Conservation (phyloP, 2,888 invertebrate genomes). For the Drosophila helvetica region DNA sequence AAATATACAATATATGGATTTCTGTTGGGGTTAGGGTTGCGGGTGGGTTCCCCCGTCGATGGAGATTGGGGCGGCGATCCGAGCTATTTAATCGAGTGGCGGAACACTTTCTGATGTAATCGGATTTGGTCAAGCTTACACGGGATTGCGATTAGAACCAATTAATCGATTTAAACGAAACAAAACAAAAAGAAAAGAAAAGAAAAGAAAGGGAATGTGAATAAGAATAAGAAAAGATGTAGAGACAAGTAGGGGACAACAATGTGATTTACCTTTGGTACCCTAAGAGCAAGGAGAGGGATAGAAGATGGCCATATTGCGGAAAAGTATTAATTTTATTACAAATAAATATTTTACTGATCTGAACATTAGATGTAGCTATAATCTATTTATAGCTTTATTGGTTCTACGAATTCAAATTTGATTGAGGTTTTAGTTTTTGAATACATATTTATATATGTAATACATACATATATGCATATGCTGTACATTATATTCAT, state of each 20-base stretch:
- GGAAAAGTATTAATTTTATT: too few relatives aligned
- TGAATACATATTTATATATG: neutral
- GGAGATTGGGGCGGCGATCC: neutral
- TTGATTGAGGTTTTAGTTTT: neutral
- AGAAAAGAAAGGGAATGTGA: neutral
- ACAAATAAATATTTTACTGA: neutral
- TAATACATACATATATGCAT: too few relatives aligned
- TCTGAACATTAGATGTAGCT: too few relatives aligned
- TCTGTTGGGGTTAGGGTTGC: constrained; percentile 32
- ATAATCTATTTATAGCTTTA: too few relatives aligned
- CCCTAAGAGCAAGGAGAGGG: neutral
- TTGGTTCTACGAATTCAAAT: too few relatives aligned
- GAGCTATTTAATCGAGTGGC: neutral
- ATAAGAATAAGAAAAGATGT: neutral
- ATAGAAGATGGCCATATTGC: too few relatives aligned
- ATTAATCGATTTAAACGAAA: neutral
- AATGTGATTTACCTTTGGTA: neutral
- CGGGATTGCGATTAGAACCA: neutral
- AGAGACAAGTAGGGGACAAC: neutral
- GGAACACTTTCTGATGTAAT: neutral
- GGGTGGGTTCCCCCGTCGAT: constrained; percentile 31
- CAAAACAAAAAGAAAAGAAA: neutral
- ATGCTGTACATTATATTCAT: neutral
- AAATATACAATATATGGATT: neutral
- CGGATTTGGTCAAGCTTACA: neutral